These are phyloP conservation scores for Escarpia spicata DNA, from an alignment of 2,888 invertebrate species.

Conservation along the genomic window DNA sequence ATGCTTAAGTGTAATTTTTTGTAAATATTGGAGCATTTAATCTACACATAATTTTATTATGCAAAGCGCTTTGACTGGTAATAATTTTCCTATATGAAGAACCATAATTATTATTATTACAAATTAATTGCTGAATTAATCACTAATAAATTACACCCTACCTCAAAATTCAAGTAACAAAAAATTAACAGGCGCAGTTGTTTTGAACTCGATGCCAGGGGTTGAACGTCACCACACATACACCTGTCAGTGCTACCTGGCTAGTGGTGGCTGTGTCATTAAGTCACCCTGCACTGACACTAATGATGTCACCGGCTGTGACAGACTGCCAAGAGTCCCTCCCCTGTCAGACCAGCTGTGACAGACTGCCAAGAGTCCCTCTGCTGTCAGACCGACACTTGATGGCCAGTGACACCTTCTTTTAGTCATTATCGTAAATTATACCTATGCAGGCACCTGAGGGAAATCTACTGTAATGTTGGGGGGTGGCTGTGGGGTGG, in stretches of 20 bases:
- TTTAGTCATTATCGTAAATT: neutral
- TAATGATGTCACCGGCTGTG: conserved; percentile 5
- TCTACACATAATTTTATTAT: too few relatives aligned
- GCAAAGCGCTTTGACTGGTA: too few relatives aligned
- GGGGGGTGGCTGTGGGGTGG: too few relatives aligned
- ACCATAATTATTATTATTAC: too few relatives aligned
- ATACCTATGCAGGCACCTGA: neutral
- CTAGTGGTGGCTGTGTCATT: neutral
- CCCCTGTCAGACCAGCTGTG: neutral
- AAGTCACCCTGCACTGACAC: neutral
- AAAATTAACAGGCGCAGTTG: neutral
- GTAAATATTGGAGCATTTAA: too few relatives aligned
- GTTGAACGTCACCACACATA: neutral
- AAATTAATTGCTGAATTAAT: too few relatives aligned
- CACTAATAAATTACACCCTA: neutral
- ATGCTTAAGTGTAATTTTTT: too few relatives aligned
- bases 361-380: neutral
- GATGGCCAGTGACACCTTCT: neutral
- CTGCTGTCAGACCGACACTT: neutral
- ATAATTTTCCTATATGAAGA: too few relatives aligned
- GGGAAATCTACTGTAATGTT: too few relatives aligned
- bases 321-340: neutral
- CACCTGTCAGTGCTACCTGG: neutral
- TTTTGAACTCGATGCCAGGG: neutral
- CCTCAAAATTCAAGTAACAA: neutral